These are phyloP conservation scores for Cyclina sinensis DNA, from an alignment of 1,140 invertebrate species.

Conservation along the genomic window DNA sequence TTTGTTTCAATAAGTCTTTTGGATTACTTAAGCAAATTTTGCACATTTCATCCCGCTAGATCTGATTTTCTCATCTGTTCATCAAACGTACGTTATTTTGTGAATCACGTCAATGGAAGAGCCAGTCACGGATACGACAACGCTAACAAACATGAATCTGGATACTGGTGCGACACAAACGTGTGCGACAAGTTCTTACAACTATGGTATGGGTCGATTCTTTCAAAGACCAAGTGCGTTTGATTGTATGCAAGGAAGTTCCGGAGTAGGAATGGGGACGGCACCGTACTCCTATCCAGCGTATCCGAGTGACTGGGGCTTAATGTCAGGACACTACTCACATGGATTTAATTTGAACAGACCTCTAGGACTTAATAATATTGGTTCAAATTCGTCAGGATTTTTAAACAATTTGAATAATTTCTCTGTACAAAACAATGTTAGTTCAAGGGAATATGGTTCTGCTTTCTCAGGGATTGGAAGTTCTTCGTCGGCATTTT, in stretches of 20 bases:
- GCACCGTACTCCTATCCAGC: slow-evolving; percentile 62
- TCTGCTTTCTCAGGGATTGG: slow-evolving; percentile 55
- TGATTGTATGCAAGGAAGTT: slow-evolving; percentile 66
- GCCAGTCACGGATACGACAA: slow-evolving; percentile 32
- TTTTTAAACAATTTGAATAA: slow-evolving; percentile 69
- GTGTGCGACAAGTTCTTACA: slow-evolving; percentile 55
- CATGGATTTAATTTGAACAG: slow-evolving; percentile 67
- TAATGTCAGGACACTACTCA: slow-evolving; percentile 63
- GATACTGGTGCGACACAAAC: slow-evolving; percentile 57
- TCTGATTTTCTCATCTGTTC: slow-evolving; percentile 56
- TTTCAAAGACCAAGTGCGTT: slow-evolving; percentile 66
- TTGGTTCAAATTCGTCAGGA: slow-evolving; percentile 53
- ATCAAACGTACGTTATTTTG: slow-evolving; percentile 16
- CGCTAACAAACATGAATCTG: slow-evolving; percentile 60
- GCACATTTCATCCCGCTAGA: not conserved
- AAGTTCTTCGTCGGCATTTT: slow-evolving; percentile 54
- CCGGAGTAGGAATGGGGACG: slow-evolving; percentile 52
- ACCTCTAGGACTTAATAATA: slow-evolving; percentile 63
- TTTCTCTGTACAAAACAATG: slow-evolving; percentile 63
- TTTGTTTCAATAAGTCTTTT: slow-evolving; percentile 47
- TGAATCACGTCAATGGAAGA: slow-evolving; percentile 48
- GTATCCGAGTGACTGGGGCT: slow-evolving; percentile 60
- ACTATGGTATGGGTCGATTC: slow-evolving; percentile 66
- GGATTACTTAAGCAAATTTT: slow-evolving; percentile 53
- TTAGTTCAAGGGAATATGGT: slow-evolving; percentile 51